Conservation (phyloP, 2,888 invertebrate species). For the Phytoseiulus persimilis region DNA sequence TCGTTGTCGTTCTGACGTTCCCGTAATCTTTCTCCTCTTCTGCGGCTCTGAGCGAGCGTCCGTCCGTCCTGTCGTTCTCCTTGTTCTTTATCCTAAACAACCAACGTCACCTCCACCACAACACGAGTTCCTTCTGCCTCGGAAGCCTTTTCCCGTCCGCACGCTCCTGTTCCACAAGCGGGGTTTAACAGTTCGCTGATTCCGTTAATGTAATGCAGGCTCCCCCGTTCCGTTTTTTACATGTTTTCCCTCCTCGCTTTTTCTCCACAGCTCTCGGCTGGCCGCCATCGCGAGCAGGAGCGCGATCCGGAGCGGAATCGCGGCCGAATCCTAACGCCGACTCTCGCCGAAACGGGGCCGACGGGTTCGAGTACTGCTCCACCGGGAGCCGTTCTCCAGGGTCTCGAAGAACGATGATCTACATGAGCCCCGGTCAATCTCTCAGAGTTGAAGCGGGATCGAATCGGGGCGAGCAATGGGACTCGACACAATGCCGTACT, state of each 20-base stretch:
- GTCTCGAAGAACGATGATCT: no score
- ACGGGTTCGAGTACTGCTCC: no score
- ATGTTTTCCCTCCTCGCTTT: neutral
- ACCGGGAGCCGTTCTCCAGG: no score
- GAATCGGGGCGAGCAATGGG: neutral
- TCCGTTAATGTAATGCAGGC: constrained; percentile 26
- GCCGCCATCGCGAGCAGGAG: neutral
- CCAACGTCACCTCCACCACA: neutral
- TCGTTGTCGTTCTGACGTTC: neutral
- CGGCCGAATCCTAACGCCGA: no score
- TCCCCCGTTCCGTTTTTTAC: neutral
- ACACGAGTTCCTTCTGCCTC: neutral
- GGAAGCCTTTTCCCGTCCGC: neutral
- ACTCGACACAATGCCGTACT: neutral
- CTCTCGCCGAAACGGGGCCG: no score
- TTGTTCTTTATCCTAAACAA: neutral
- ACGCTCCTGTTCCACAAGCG: neutral
- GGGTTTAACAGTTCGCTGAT: constrained; percentile 19
- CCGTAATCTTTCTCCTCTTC: neutral
- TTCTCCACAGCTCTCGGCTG: neutral
- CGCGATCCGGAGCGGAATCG: neutral
- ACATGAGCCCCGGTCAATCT: no score
- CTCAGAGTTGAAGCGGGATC: neutral
- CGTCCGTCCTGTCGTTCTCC: neutral
- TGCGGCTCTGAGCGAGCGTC: neutral